Percentiles rank a stretch among this genome's conserved stretches.
Evolutionary conservation across 2,797 vertebrate species (phyloP).

Genomic region (Pampus argenteus): DNA sequence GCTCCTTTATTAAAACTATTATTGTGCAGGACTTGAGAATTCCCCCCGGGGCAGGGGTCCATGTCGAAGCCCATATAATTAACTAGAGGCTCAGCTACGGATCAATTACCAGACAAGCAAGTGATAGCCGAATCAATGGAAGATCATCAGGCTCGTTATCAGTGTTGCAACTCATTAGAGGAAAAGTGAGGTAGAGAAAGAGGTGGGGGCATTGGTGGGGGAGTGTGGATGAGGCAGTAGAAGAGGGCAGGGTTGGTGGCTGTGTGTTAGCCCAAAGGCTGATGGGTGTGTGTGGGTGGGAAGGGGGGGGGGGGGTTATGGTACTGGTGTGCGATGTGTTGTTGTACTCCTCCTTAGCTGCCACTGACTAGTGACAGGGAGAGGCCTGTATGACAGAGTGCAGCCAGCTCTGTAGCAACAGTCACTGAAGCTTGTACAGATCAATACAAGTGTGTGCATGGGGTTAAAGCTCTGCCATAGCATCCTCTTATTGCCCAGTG

Average conservation of each 20-base stretch:
- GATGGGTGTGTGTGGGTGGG: conserved; percentile 82
- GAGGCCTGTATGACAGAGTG: conserved; percentile 60
- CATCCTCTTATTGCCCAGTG: conserved; percentile 59
- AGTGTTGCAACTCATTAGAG: conserved; percentile 99
- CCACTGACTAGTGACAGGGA: conserved; percentile 57
- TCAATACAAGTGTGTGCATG: conserved; percentile 71
- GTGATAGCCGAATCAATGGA: conserved; percentile 99
- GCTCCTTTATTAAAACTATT: conserved; percentile 99
- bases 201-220: conserved; percentile 54
- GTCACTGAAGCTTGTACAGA: conserved; percentile 73
- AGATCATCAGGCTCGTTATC: conserved; percentile 99
- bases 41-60: conserved; percentile 90
- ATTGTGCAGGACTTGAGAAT: conserved; percentile 98
- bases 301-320: too few relatives aligned
- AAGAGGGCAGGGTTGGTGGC: conserved; percentile 52
- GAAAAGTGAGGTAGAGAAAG: conserved; percentile 98
- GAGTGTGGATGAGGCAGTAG: conserved; percentile 26
- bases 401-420: conserved; percentile 68
- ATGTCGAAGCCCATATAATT: conserved; percentile 99
- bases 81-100: conserved; percentile 99
- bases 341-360: conserved; percentile 48
- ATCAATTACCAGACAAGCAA: conserved; percentile 99
- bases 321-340: conserved; percentile 35
- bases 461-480: conserved; percentile 76
- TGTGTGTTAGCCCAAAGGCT: conserved; percentile 82